Evolutionary conservation across 2,797 vertebrate species (phyloP), one percentile per base, ranked within the genome.

Genomic region (Sebastes matsubarae): DNA sequence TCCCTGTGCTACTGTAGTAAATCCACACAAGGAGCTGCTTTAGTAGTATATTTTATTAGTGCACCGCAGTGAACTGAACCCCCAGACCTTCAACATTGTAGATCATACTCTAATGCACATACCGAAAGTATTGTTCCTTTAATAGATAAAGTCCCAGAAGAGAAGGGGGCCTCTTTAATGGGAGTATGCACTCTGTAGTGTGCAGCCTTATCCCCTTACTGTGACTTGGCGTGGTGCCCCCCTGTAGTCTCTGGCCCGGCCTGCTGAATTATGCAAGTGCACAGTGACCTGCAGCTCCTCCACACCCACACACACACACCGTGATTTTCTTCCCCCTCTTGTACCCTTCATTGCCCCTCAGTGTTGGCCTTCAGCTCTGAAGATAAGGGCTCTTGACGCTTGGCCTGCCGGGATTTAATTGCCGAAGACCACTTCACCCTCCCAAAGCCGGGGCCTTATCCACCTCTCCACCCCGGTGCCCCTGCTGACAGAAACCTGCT

Each of bases 341-440:
- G 36, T 76, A 82, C 73, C 80, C 81, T 85, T 86, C 76, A 78
- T 46, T 84, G 75, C 50, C 67, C 87, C 78, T 80, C 79, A 68
- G 81, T 61, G 82, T 86, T 81, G 85, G 91, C 88, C 86, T 92
- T 91, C 69, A 77, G 82, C 77, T 90, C 82, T 91, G 75, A 90
- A 89, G 87, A 93, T 90, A 93, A 94, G 86, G 80, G 81, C 89
- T 93, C 90, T 93, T 93, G 90, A 95, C 77, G 85, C 89, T 72
- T 65, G 79, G 87, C 84, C 84, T 82, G 92, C 88, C 16, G 87
- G 89, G 87, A 92, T 93, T 89, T 93, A 92, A 94, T 93, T 92
- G 88, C 82, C 57, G 68, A 84, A 89, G 81, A 80, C 84, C 77
- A 80, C 88, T 90, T 89, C 86, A 84, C 64, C 82, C 80, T 89